Evolutionary conservation across 2,797 vertebrate species (phyloP).

Genomic region (Masticophis lateralis): DNA sequence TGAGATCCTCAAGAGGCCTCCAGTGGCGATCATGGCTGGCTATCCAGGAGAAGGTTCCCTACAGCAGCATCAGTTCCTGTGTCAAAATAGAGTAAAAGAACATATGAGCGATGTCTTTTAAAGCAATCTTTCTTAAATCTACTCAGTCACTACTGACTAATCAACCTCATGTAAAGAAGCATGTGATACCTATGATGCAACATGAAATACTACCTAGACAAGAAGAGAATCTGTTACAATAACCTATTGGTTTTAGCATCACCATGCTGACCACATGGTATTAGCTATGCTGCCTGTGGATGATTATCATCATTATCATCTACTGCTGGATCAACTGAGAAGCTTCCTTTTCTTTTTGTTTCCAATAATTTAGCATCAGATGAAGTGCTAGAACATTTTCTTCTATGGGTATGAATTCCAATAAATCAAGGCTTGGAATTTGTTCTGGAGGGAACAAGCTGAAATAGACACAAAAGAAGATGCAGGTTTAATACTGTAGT

Average conservation of each 20-base stretch:
- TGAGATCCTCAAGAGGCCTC: constrained; percentile 94
- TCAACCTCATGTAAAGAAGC: background rate
- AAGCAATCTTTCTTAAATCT: constrained; percentile 11
- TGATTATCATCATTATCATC: background rate
- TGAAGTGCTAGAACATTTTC: background rate
- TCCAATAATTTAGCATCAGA: background rate
- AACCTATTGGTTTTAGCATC: constrained; percentile 19
- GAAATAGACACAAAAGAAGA: background rate
- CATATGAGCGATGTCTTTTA: constrained; percentile 43
- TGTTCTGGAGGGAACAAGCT: background rate
- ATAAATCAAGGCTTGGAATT: background rate
- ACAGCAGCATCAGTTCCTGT: constrained; percentile 66
- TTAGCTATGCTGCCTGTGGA: background rate
- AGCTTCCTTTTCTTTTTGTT: background rate
- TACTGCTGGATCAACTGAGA: background rate
- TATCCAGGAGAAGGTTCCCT: constrained; percentile 49
- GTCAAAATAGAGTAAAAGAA: constrained; percentile 57
- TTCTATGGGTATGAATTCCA: background rate
- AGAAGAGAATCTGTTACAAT: background rate
- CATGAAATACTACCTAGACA: too few species aligned
- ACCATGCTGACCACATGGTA: background rate
- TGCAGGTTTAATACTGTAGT: background rate
- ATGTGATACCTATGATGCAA: background rate
- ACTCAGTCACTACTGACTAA: background rate
- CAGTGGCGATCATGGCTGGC: constrained; percentile 93